Evolutionary conservation across 64 coral and sea anemone genomes (phyloP), one percentile per base, ranked within the genome.

Genomic region (Trachythela sp.): DNA sequence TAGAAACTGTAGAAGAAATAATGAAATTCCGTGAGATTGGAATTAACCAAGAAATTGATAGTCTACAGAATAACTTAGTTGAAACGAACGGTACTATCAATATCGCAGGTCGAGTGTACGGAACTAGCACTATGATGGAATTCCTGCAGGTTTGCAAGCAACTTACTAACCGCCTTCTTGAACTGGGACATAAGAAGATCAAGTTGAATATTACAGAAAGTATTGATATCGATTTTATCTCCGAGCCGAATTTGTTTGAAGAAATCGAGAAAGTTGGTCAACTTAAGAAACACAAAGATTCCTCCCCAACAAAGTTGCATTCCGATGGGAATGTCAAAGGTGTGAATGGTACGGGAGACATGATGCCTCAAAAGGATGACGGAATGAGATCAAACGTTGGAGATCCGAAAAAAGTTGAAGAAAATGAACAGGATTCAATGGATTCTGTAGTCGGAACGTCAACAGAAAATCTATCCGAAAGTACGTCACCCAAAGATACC

Each of bases 1-100:
- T 80, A 30, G 75, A 80, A 80, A 80, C 4, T 30, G 75, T 80
- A 15, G 75, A 80, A 80, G 75, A 80, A 8, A 80, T 80, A 34
- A 34, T 80, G 75, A 80, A 80, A 38, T 80, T 80, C 37, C 75
- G 75, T 5, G 32, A 80, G 35, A 80, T 80, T 37, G 75, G 75
- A 34, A 80, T 80, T 20, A 80, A 80, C 75, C 75, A 80, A 80
- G 75, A 80, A 18, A 80, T 80, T 36, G 75, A 80, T 13, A 34
- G 75, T 35, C 30, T 80, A 18, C 75, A 80, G 75, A 80, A 80
- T 80, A 80, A 36, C 30, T 80, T 80, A 30, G 32, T 80, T 0
- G 75, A 80, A 36, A 80, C 75, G 13, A 80, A 39, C 30, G 20
- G 75, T 37, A 80, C 75, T 15, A 80, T 80, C 5, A 80, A 80